phyloP scores from a whole-genome alignment of 1,140 invertebrate genomes.

The Rhyzopertha dominica region DNA sequence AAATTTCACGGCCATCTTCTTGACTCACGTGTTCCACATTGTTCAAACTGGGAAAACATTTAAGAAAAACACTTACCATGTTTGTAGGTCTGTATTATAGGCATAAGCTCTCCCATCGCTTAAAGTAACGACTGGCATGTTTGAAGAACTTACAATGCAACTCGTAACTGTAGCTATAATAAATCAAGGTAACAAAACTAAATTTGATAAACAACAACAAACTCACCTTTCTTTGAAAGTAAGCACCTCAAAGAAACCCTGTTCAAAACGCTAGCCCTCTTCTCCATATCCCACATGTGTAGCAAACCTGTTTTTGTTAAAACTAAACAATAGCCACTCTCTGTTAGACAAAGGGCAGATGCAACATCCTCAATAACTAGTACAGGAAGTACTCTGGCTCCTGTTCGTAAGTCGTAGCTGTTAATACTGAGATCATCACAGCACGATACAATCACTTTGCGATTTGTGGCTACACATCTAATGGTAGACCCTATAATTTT shows the following conservation, averaged over 20 bases:
- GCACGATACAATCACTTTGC: slow-evolving; percentile 36
- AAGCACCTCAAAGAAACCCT: slow-evolving; percentile 49
- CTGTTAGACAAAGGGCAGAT: slow-evolving; percentile 35
- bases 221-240: slow-evolving; percentile 46
- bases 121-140: slow-evolving; percentile 60
- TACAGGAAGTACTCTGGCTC: slow-evolving; percentile 36
- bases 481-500: slow-evolving; percentile 38
- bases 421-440: slow-evolving; percentile 43
- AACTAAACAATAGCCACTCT: slow-evolving; percentile 36
- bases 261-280: slow-evolving; percentile 30
- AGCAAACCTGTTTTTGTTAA: slow-evolving; percentile 44
- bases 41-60: no score
- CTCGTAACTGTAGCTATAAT: slow-evolving; percentile 53
- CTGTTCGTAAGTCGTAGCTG: slow-evolving; percentile 37
- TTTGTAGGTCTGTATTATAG: slow-evolving; percentile 57
- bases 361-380: slow-evolving; percentile 39
- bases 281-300: slow-evolving; percentile 42
- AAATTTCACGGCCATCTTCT: no score
- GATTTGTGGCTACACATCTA: slow-evolving; percentile 35
- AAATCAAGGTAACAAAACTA: no score
- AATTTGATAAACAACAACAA: slow-evolving; percentile 1
- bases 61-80: slow-evolving; percentile 55
- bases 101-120: slow-evolving; percentile 65
- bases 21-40: no score
- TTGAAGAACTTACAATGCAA: slow-evolving; percentile 55